These are phyloP conservation scores for Scomber colias DNA, from an alignment of 2,113 vertebrate genomes.

Conservation along the genomic window DNA sequence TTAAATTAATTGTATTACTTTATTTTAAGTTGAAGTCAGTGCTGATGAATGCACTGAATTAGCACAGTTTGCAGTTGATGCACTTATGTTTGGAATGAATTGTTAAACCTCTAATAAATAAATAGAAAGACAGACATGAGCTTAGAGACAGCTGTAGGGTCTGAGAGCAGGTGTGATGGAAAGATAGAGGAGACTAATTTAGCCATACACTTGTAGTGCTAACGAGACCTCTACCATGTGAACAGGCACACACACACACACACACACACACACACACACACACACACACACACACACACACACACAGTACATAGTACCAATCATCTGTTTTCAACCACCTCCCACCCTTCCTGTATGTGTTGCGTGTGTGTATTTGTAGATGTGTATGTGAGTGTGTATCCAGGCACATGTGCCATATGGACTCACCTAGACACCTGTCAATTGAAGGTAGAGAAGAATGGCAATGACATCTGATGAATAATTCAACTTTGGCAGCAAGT, in stretches of 20 bases:
- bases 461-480: slow-evolving; percentile 73
- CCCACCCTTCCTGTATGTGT: slow-evolving; percentile 22
- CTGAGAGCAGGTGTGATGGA: slow-evolving; percentile 79
- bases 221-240: slow-evolving; percentile 68
- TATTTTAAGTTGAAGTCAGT: background rate
- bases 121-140: slow-evolving; percentile 50
- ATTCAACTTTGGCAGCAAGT: slow-evolving; percentile 66
- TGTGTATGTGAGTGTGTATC: slow-evolving; percentile 26
- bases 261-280: slow-evolving; percentile 47
- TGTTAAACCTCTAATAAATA: slow-evolving; percentile 35
- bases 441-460: slow-evolving; percentile 63
- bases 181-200: slow-evolving; percentile 76
- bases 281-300: slow-evolving; percentile 33
- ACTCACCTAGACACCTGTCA: slow-evolving; percentile 75
- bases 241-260: slow-evolving; percentile 25
- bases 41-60: background rate
- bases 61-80: background rate
- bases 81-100: slow-evolving; percentile 15
- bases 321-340: slow-evolving; percentile 65
- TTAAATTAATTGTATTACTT: background rate
- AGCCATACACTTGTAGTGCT: slow-evolving; percentile 75
- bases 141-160: slow-evolving; percentile 80
- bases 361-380: slow-evolving; percentile 19
- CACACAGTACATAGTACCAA: slow-evolving; percentile 35
- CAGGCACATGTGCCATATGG: slow-evolving; percentile 62